Percentiles rank a stretch among this genome's conserved stretches.
Evolutionary conservation across 2,888 invertebrate genomes (phyloP).

Genomic region (Bombylius major): DNA sequence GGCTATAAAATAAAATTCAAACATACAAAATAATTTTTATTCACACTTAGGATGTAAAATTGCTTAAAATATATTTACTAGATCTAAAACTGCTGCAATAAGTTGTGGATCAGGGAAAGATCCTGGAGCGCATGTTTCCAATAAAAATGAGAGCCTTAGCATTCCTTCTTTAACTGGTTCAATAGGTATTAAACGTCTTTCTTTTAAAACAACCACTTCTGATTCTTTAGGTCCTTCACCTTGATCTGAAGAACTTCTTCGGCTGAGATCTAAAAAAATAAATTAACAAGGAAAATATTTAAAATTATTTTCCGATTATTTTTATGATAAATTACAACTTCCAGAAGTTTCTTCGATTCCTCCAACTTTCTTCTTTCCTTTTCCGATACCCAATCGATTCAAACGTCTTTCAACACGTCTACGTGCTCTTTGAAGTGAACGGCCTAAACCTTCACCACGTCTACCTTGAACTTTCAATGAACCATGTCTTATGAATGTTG

Average conservation of each 20-base stretch:
- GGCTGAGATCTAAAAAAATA: constrained; percentile 48
- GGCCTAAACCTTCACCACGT: constrained; percentile 41
- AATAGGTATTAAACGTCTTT: constrained; percentile 70
- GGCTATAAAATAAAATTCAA: constrained; percentile 45
- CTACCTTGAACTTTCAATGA: constrained; percentile 36
- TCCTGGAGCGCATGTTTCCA: constrained; percentile 94
- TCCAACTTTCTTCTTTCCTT: constrained; percentile 79
- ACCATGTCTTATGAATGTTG: constrained; percentile 42
- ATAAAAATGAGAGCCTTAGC: constrained; percentile 74
- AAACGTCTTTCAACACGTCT: constrained; percentile 82
- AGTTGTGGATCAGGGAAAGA: constrained; percentile 92
- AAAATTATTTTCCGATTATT: neutral
- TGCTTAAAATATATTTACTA: constrained; percentile 46
- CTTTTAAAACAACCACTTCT: constrained; percentile 77
- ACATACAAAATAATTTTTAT: constrained; percentile 1
- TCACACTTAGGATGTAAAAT: neutral
- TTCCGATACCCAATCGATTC: constrained; percentile 66
- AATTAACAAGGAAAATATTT: neutral
- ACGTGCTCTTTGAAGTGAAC: constrained; percentile 66
- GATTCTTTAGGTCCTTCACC: constrained; percentile 70
- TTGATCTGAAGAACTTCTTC: constrained; percentile 71
- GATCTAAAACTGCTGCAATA: constrained; percentile 83
- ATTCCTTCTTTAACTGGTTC: constrained; percentile 76
- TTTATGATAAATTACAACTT: constrained; percentile 44
- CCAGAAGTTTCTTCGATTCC: constrained; percentile 77